phyloP scores from a whole-genome alignment of 53 echinoderm and acorn worm genomes.

The Stichopus horrens region DNA sequence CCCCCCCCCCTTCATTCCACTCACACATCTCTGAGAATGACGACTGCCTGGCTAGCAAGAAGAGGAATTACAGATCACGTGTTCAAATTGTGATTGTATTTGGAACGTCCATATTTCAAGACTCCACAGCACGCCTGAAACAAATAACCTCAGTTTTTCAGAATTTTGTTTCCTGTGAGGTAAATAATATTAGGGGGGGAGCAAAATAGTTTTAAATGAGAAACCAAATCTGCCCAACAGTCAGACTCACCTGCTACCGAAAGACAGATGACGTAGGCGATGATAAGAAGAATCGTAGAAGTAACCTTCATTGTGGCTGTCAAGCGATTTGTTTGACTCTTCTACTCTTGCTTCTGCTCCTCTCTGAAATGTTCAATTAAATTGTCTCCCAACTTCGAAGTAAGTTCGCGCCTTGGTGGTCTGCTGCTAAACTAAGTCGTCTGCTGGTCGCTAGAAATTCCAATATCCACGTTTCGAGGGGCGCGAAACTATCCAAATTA shows the following conservation, averaged over 20 bases:
- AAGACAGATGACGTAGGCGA: slow-evolving; percentile 15
- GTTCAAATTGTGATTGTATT: no score
- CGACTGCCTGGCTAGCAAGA: not conserved
- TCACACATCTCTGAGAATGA: not conserved
- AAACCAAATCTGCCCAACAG: not conserved
- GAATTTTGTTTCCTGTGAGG: no score
- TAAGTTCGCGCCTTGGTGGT: not conserved
- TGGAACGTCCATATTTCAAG: no score
- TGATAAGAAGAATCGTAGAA: slow-evolving; percentile 14
- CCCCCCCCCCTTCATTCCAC: not conserved
- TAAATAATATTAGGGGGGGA: no score
- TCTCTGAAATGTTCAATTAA: not conserved
- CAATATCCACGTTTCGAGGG: not conserved
- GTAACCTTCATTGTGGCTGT: slow-evolving; percentile 26
- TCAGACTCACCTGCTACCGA: slow-evolving; percentile 27
- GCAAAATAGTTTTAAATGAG: no score
- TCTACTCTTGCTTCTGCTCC: not conserved
- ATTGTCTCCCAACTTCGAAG: not conserved
- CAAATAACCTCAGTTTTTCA: no score
- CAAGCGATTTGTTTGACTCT: not conserved
- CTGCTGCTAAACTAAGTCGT: not conserved
- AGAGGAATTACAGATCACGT: no score
- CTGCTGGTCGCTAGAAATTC: not conserved
- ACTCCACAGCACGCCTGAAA: no score
- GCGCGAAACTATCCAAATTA: no score